phyloP scores from a whole-genome alignment of 92 coral and sea anemone genomes.

The Phenganax subtilis region DNA sequence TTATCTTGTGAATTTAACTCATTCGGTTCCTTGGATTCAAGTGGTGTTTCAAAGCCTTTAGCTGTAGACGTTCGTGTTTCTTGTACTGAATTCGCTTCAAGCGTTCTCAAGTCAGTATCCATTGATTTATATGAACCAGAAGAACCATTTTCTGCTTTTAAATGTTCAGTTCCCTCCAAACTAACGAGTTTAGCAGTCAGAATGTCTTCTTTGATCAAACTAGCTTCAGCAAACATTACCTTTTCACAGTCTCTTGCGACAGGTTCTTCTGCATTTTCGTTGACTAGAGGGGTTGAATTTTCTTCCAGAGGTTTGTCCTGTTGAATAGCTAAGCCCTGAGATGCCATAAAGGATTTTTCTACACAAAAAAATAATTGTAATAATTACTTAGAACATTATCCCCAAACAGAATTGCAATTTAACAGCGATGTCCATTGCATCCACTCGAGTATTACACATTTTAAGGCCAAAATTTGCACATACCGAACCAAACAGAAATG shows the following conservation, averaged over 20 bases:
- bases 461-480: too few species aligned
- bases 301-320: too few species aligned
- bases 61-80: not conserved
- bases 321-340: too few species aligned
- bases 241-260: not conserved
- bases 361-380: too few species aligned
- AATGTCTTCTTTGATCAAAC: not conserved
- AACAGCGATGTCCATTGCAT: too few species aligned
- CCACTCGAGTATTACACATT: too few species aligned
- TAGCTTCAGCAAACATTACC: not conserved
- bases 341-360: too few species aligned
- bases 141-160: not conserved
- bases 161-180: not conserved
- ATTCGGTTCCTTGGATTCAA: not conserved
- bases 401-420: too few species aligned
- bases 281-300: too few species aligned
- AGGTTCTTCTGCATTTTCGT: too few species aligned
- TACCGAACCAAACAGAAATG: too few species aligned
- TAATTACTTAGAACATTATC: too few species aligned
- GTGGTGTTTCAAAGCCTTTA: not conserved
- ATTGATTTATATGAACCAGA: not conserved
- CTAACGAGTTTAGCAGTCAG: slow-evolving; percentile 4
- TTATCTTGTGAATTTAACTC: not conserved
- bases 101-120: not conserved
- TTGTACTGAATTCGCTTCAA: not conserved